A percentile compares a stretch with the other conserved stretches of the same genome.
These are phyloP conservation scores for Lepidurus couesii DNA, from an alignment of 1,140 invertebrate genomes.

Conservation along the genomic window DNA sequence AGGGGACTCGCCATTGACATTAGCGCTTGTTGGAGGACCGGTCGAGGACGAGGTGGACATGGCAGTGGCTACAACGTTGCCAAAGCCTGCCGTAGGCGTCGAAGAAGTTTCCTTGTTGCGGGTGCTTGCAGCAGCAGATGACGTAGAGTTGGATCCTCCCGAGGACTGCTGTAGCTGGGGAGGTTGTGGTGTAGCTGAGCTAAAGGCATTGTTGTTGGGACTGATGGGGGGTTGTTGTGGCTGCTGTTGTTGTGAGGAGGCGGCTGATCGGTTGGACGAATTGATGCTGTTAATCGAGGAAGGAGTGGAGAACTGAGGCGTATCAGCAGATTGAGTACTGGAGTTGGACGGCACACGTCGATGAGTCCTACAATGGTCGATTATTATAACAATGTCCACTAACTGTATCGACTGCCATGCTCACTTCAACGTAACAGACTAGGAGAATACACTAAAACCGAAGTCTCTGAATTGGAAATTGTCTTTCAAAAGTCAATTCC, in stretches of 20 bases:
- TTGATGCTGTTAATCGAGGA: conserved; percentile 37
- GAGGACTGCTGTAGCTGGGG: conserved; percentile 30
- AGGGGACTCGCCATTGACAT: neutral
- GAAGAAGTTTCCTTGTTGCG: conserved; percentile 27
- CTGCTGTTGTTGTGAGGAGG: conserved; percentile 27
- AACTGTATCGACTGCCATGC: too few relatives aligned
- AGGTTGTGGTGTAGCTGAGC: conserved; percentile 32
- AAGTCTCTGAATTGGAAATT: too few relatives aligned
- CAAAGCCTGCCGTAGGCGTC: conserved; percentile 16
- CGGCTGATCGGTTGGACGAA: conserved; percentile 32
- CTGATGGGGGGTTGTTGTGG: conserved; percentile 18
- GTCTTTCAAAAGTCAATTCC: too few relatives aligned
- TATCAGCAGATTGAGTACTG: conserved; percentile 7
- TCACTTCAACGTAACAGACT: too few relatives aligned
- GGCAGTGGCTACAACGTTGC: conserved; percentile 35
- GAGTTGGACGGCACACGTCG: conserved; percentile 17
- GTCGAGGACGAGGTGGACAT: conserved; percentile 27
- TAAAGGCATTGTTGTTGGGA: conserved; percentile 23
- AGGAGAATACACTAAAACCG: too few relatives aligned
- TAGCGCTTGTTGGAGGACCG: neutral
- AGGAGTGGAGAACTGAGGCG: conserved; percentile 19
- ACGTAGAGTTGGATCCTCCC: conserved; percentile 27
- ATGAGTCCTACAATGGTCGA: neutral
- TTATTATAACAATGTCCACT: too few relatives aligned
- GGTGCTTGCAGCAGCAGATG: conserved; percentile 40